These are phyloP conservation scores for Pyrocoelia pectoralis DNA, from an alignment of 2,888 invertebrate species.

Conservation along the genomic window DNA sequence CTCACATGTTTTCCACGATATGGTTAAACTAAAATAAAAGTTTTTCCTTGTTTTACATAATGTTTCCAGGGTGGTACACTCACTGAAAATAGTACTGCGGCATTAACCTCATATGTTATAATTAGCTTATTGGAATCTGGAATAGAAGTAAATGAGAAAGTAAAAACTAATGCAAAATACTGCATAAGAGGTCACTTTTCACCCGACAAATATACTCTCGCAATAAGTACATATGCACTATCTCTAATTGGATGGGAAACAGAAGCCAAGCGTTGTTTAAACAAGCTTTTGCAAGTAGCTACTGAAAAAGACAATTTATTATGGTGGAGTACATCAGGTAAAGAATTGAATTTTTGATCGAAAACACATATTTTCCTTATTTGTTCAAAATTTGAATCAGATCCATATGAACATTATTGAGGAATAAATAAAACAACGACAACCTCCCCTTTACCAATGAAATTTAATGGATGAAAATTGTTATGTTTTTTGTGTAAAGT, in stretches of 20 bases:
- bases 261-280: conserved; percentile 58
- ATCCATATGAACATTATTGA: no score
- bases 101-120: conserved; percentile 74
- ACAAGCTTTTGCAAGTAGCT: conserved; percentile 58
- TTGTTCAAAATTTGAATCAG: no score
- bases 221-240: conserved; percentile 64
- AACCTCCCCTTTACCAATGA: no score
- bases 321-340: conserved; percentile 64
- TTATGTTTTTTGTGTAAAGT: no score
- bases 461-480: no score
- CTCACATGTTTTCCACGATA: conserved; percentile 72
- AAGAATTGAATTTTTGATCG: not conserved
- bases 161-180: conserved; percentile 66
- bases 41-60: not conserved
- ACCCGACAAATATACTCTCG: conserved; percentile 62
- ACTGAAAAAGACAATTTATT: conserved; percentile 59
- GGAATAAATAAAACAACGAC: no score
- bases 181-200: conserved; percentile 62
- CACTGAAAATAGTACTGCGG: conserved; percentile 65
- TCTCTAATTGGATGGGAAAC: conserved; percentile 60
- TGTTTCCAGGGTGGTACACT: conserved; percentile 64
- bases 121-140: conserved; percentile 70
- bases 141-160: conserved; percentile 60
- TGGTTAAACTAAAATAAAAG: conserved; percentile 45
- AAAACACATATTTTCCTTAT: no score